Conservation (phyloP, 1,140 invertebrate genomes). For the Drosophila murphyi region DNA sequence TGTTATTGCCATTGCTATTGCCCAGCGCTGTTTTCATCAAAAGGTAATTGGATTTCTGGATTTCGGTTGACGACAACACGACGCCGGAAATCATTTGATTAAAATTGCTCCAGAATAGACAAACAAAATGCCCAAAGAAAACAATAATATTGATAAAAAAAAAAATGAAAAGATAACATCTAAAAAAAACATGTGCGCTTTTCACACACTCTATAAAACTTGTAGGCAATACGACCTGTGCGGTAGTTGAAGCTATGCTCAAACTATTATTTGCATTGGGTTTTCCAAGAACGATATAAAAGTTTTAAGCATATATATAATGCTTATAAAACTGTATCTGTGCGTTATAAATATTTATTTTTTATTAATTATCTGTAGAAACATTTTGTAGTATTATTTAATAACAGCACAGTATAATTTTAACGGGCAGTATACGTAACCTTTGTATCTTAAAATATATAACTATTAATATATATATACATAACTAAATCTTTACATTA, state of each 20-base stretch:
- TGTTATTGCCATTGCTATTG: conserved; percentile 41
- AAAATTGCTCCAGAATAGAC: conserved; percentile 46
- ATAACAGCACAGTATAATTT: no score
- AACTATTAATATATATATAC: no score
- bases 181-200: conserved; percentile 57
- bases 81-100: conserved; percentile 64
- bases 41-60: conserved; percentile 71
- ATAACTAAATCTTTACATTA: no score
- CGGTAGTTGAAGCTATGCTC: neutral
- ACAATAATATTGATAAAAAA: conserved; percentile 47
- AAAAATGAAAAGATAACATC: conserved; percentile 23
- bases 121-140: conserved; percentile 28
- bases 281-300: no score
- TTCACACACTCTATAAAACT: conserved; percentile 12
- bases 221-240: neutral
- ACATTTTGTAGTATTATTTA: no score
- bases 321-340: no score
- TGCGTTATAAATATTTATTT: no score
- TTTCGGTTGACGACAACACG: conserved; percentile 29
- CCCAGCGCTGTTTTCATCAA: conserved; percentile 51
- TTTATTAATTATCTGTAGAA: no score
- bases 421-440: no score
- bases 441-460: no score
- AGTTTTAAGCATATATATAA: no score
- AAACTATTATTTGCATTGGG: neutral